Base-by-base conservation (phyloP, 1,140 invertebrate species). In the Orius laevigatus region DNA sequence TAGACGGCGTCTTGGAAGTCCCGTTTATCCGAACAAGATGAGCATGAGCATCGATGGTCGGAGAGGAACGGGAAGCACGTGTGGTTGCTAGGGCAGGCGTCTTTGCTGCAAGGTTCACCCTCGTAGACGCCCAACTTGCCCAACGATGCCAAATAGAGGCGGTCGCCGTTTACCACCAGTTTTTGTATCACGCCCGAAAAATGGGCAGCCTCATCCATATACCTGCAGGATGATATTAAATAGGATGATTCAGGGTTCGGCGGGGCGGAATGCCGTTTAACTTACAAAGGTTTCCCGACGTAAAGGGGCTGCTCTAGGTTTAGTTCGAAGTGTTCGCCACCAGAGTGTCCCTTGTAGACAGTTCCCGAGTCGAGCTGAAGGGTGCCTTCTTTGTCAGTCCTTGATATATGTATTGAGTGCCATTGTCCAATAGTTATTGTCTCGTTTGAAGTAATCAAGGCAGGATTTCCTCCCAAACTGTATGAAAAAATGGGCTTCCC, bases 391-490 rank as follows among this genome's bases (percentile, higher is more conserved):
- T 80, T 71, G n/a, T 79, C 79, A 14, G 77, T 65, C 50, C 86
- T 68, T 34, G 75, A 77, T 19, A 85, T 78, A 44, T 77, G 70
- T 5, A 85, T 78, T 51, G 76, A 73, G 60, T 92, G 84, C 88
- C 88, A 93, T 48, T 75, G 74, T 49, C 81, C 76, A 38, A 85
- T 68, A 4, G 62, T 61, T 10, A 75, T 65, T 3, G 57, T 59
- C 54, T 73, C 70, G 6, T 67, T 66, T 79, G 72, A 88, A 72
- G 80, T 83, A 57, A 92, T 78, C 59, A 85, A 85, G 11, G 84
- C 84, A 40, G 84, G 77, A 12, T 84, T 84, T 59, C 82, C 85
- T 16, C 88, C 88, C 40, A 93, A 73, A 70, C 89, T 85, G 66
- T 82, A 93, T 56, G 79, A 70, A 62, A 90, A 90, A 62, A 87